Conservation (phyloP, 2,888 invertebrate species). For the Coelinius sp. region DNA sequence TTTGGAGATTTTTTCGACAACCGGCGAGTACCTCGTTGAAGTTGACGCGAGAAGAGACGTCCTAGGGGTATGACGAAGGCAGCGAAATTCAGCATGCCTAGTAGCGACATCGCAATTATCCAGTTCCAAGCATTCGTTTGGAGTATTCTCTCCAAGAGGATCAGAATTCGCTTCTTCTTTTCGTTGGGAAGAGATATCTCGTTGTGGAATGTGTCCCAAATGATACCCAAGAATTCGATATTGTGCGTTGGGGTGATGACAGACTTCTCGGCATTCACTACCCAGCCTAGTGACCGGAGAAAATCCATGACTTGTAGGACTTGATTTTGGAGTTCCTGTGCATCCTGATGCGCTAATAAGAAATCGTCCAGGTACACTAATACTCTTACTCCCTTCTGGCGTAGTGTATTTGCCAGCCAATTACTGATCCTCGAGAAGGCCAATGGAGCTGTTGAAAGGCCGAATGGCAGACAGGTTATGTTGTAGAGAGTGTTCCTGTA, state of each 20-base stretch:
- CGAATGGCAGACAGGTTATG: not conserved
- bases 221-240: not conserved
- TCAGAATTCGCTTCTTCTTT: not conserved
- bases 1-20: not conserved
- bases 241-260: not conserved
- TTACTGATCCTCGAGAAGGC: not conserved
- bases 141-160: not conserved
- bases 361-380: not conserved
- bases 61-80: not conserved
- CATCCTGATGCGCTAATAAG: no score
- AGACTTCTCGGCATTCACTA: not conserved
- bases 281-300: no score
- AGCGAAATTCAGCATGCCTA: not conserved
- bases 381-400: not conserved
- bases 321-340: no score
- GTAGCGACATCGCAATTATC: not conserved
- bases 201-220: not conserved
- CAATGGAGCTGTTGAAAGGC: not conserved
- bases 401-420: not conserved
- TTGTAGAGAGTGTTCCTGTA: not conserved
- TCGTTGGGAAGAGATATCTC: not conserved
- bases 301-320: no score
- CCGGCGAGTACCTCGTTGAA: not conserved
- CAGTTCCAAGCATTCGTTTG: not conserved
- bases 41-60: not conserved